Base-by-base conservation (phyloP, 2,888 invertebrate species). In the Fragum sueziense region DNA sequence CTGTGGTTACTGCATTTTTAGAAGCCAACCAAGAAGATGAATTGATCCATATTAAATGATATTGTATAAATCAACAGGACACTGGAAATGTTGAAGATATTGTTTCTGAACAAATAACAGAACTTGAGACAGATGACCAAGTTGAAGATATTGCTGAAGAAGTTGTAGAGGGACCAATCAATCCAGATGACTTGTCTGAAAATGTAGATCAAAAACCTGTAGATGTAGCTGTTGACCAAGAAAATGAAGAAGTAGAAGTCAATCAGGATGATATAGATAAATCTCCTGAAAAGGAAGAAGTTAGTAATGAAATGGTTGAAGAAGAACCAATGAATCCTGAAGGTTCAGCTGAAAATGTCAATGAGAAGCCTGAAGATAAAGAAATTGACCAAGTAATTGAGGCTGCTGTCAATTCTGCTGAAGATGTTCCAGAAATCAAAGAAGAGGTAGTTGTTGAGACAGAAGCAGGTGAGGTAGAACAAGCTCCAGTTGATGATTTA, bases 11-110 rank as follows among this genome's bases (percentile, higher is more conserved):
- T n/a, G n/a, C n/a, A n/a, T n/a, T n/a, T n/a, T n/a, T n/a, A n/a
- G n/a, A n/a, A n/a, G n/a, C n/a, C n/a, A n/a, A n/a, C n/a, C n/a
- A n/a, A n/a, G n/a, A n/a, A n/a, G n/a, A n/a, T n/a, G n/a, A n/a
- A n/a, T n/a, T n/a, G n/a, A n/a, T n/a, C n/a, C n/a, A n/a, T n/a
- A n/a, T n/a, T n/a, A n/a, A n/a, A n/a, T n/a, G n/a, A n/a, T 65
- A 41, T 65, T 14, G n/a, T 65, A 34, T 65, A 33, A 65, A 65
- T 65, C 65, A 65, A 65, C 65, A 65, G 65, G 65, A 65, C 20
- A 65, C 65, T 27, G 65, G 65, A 65, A 65, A 65, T 65, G 65
- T 65, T 41, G 65, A 65, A 27, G 65, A 65, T 6, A 65, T 65
- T 22, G 25, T 33, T 34, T 65, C 65, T 17, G 65, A 65, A 65